A percentile compares a stretch with the other conserved stretches of the same genome.
phyloP scores from a whole-genome alignment of 2,113 vertebrate genomes.

The Ictalurus punctatus region DNA sequence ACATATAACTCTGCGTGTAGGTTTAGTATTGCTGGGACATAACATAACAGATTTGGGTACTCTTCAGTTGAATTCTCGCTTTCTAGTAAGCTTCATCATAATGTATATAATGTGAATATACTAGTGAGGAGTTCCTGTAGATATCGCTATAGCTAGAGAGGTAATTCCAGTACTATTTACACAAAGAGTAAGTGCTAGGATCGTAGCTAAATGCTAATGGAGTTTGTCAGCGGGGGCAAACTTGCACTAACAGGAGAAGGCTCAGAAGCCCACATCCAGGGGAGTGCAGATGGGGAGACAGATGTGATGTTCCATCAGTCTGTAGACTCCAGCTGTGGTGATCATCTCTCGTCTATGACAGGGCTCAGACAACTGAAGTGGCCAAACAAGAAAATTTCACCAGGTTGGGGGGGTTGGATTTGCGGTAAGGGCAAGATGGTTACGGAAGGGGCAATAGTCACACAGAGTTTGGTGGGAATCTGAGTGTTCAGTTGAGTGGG shows the following conservation, averaged over 20 bases:
- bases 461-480: background rate
- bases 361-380: slow-evolving; percentile 17
- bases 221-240: slow-evolving; percentile 43
- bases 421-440: background rate
- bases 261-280: slow-evolving; percentile 44
- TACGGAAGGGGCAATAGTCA: background rate
- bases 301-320: slow-evolving; percentile 47
- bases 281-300: slow-evolving; percentile 51
- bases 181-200: background rate
- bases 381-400: slow-evolving; percentile 21
- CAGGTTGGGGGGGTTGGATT: background rate
- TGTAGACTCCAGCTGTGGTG: slow-evolving; percentile 43
- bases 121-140: background rate
- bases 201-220: slow-evolving; percentile 44
- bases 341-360: slow-evolving; percentile 55
- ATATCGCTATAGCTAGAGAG: background rate
- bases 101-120: slow-evolving; percentile 8
- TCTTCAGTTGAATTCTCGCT: background rate
- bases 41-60: background rate
- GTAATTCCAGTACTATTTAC: slow-evolving; percentile 20
- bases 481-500: slow-evolving; percentile 1
- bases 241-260: slow-evolving; percentile 38
- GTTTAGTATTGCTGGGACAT: background rate
- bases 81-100: background rate
- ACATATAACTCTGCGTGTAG: background rate